These are phyloP conservation scores for Gonatopus flavifemur DNA, from an alignment of 1,140 invertebrate species.

Conservation along the genomic window DNA sequence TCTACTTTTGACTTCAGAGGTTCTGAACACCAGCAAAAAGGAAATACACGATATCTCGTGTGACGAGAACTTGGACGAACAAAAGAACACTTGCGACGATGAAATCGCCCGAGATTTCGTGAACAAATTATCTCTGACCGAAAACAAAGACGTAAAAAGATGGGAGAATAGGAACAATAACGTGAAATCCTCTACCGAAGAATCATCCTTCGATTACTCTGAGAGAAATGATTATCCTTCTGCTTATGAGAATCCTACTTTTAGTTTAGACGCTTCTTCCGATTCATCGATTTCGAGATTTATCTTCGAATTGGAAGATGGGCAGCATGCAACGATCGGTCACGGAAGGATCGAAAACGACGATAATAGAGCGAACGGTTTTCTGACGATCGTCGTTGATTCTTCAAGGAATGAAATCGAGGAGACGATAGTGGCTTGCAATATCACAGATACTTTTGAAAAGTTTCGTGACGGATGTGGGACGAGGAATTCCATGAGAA, in stretches of 20 bases:
- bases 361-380: neutral
- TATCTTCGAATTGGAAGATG: constrained; percentile 27
- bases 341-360: neutral
- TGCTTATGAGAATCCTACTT: constrained; percentile 52
- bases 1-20: constrained; percentile 10
- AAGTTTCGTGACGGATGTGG: no score
- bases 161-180: neutral
- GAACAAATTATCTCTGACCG: constrained; percentile 36
- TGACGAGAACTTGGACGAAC: neutral
- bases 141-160: constrained; percentile 23
- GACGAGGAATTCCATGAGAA: no score
- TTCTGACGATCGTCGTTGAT: constrained; percentile 20
- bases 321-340: neutral
- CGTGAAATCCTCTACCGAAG: constrained; percentile 8
- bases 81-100: neutral
- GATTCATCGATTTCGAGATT: constrained; percentile 45
- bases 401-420: constrained; percentile 4
- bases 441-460: no score
- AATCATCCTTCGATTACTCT: neutral
- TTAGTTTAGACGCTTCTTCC: constrained; percentile 46
- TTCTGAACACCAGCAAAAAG: constrained; percentile 7
- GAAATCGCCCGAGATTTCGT: constrained; percentile 17
- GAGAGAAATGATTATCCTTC: neutral
- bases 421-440: neutral
- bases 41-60: neutral